Percentiles rank a stretch among this genome's conserved stretches.
Conservation (phyloP, 2,888 invertebrate species). For the Dyspetes luteomarginatus region DNA sequence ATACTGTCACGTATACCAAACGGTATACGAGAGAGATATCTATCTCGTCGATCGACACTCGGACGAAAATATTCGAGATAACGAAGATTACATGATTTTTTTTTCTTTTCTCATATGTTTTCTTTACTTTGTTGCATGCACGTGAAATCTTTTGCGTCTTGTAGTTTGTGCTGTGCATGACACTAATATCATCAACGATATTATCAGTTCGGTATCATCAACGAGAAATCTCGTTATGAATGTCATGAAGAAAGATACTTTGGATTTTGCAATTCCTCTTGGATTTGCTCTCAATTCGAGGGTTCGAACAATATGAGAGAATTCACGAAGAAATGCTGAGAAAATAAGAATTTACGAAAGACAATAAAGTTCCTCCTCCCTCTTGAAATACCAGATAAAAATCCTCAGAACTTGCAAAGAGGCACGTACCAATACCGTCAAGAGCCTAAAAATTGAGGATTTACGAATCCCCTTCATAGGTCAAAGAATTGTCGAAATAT, state of each 20-base stretch:
- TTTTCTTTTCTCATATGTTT: constrained; percentile 12
- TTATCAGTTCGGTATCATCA: constrained; percentile 36
- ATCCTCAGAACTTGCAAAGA: not conserved
- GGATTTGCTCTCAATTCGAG: not conserved
- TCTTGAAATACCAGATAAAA: constrained; percentile 31
- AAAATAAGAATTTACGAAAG: too few relatives aligned
- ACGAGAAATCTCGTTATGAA: constrained; percentile 8
- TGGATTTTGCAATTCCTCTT: too few relatives aligned
- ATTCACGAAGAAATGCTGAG: too few relatives aligned
- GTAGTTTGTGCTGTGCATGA: not conserved
- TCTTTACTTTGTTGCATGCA: constrained; percentile 1
- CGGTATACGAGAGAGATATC: constrained; percentile 42
- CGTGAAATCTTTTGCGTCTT: not conserved
- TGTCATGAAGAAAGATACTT: too few relatives aligned
- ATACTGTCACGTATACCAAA: constrained; percentile 37
- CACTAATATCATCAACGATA: not conserved
- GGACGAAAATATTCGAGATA: constrained; percentile 61
- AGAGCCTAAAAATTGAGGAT: not conserved
- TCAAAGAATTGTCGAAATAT: constrained; percentile 47
- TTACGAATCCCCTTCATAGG: not conserved
- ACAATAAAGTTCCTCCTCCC: too few relatives aligned
- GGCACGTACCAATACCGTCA: not conserved
- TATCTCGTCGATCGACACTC: constrained; percentile 51
- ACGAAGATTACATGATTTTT: constrained; percentile 55
- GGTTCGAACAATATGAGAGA: not conserved